Evolutionary conservation across 2,888 invertebrate genomes (phyloP).

Genomic region (Drosophila silvestris): DNA sequence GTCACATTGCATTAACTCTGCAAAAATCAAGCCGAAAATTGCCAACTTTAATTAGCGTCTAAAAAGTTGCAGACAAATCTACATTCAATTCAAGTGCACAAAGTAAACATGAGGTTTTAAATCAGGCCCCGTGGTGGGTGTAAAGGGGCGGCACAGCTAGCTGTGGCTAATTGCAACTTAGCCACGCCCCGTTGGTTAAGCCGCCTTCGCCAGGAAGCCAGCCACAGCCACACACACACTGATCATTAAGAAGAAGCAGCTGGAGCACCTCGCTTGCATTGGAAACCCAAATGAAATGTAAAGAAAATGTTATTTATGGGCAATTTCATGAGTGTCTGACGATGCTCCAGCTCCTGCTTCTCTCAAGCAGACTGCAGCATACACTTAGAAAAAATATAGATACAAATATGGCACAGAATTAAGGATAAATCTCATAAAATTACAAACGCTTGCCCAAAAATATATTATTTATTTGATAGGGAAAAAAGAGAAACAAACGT

Average conservation of each 20-base stretch:
- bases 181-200: slow-evolving; percentile 77
- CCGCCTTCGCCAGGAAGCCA: slow-evolving; percentile 57
- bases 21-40: slow-evolving; percentile 16
- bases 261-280: slow-evolving; percentile 26
- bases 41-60: slow-evolving; percentile 66
- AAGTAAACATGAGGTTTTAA: slow-evolving; percentile 62
- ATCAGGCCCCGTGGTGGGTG: slow-evolving; percentile 37
- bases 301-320: slow-evolving; percentile 82
- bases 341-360: slow-evolving; percentile 31
- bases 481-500: neutral
- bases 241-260: slow-evolving; percentile 40
- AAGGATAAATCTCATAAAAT: neutral
- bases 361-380: slow-evolving; percentile 18
- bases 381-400: neutral
- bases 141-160: neutral
- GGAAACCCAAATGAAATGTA: slow-evolving; percentile 77
- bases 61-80: slow-evolving; percentile 50
- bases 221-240: slow-evolving; percentile 34
- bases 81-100: slow-evolving; percentile 50
- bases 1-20: neutral
- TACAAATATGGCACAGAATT: neutral
- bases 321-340: slow-evolving; percentile 79
- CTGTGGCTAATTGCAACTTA: slow-evolving; percentile 77
- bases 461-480: neutral
- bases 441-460: neutral